Evolutionary conservation across 2,888 invertebrate species (phyloP), one percentile per base, ranked within the genome.

Genomic region (Tanytarsus gracilentus): DNA sequence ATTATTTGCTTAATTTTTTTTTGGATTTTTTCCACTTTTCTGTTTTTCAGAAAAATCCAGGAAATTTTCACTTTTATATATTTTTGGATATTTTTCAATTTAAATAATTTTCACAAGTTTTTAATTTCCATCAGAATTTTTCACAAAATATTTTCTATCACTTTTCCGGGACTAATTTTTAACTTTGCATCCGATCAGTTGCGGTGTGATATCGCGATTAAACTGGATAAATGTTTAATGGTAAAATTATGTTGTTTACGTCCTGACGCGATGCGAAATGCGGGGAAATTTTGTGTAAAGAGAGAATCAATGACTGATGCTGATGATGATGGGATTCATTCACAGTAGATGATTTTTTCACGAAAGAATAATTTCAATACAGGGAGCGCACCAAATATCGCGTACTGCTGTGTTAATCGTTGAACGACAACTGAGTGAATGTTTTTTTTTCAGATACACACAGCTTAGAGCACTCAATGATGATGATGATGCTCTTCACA

Each of bases 211-310:
- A 58, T 58, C 58, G 25, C 58, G 58, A 58, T 58, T 58, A 56
- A 56, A 39, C 33, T 39, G 56, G 52, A 18, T 56, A 58, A 58
- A 58, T 49, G 29, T 40, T 58, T 48, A 58, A 58, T 58, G 58
- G 48, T n/a, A 29, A 58, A 48, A 58, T 58, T 58, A 58, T 58
- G 48, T 44, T 56, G 56, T 58, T 58, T 48, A 58, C 30, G 25
- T 44, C 11, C 44, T 11, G 2, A 33, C 33, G 9, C 40, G 44
- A 44, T 44, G 40, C 23, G 14, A 21, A n/a, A 44, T 44, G 44
- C 23, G 18, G n/a, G 16, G 36, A 36, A 18, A 40, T 40, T 21
- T 18, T 23, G 23, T 44, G 21, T 8, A 44, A 44, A 23, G 4
- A 11, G 2, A 50, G 29, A 27, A 55, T 39, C n/a, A n/a, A n/a